Percentiles rank a stretch among this genome's conserved stretches.
Evolutionary conservation across 2,113 vertebrate genomes (phyloP).

Genomic region (Cyanoramphus novaezelandiae): DNA sequence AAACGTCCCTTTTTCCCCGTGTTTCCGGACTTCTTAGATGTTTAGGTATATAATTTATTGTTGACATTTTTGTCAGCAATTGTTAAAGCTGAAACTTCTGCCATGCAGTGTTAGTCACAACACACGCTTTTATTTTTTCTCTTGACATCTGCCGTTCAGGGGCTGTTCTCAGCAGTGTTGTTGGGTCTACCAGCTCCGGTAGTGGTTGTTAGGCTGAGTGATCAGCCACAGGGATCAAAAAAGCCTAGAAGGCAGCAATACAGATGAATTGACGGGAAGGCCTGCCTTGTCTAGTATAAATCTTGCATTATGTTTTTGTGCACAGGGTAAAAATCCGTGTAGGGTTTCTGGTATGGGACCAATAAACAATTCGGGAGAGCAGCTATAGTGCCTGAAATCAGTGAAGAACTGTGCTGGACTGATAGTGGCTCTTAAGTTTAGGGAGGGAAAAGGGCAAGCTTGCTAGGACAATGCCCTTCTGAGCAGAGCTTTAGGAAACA

Average conservation of each 20-base stretch:
- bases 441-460: background rate
- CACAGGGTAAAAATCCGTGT: background rate
- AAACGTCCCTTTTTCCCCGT: fast-evolving
- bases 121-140: fast-evolving
- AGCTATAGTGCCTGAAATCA: background rate
- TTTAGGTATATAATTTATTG: fast-evolving
- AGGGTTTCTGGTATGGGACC: background rate
- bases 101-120: fast-evolving
- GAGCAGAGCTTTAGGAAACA: background rate
- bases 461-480: background rate
- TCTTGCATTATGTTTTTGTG: background rate
- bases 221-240: fast-evolving
- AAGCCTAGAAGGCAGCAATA: background rate
- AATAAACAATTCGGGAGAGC: background rate
- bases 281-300: background rate
- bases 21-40: fast-evolving
- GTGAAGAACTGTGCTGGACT: background rate
- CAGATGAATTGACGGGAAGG: background rate
- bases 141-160: background rate
- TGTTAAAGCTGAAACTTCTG: background rate
- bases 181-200: fast-evolving
- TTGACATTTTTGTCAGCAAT: fast-evolving
- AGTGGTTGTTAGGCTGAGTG: fast-evolving
- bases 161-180: fast-evolving
- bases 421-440: background rate